phyloP scores from a whole-genome alignment of 2,113 vertebrate genomes.

The Macaca fascicularis region DNA sequence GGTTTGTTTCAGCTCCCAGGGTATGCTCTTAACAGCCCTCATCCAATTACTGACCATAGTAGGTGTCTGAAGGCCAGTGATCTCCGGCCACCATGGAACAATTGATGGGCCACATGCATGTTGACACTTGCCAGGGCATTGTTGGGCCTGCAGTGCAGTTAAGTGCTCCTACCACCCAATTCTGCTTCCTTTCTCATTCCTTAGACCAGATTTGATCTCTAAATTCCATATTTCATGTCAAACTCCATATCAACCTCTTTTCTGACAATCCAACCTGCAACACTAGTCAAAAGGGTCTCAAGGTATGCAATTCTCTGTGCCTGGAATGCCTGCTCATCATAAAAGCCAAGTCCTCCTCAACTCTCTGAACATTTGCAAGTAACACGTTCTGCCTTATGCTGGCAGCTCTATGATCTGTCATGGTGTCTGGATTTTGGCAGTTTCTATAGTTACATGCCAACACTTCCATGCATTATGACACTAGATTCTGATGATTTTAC shows the following conservation, averaged over 20 bases:
- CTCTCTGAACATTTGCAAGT: neutral
- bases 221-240: neutral
- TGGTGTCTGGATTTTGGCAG: neutral
- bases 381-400: neutral
- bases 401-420: neutral
- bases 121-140: neutral
- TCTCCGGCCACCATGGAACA: neutral
- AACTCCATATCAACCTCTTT: neutral
- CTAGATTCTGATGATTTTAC: neutral
- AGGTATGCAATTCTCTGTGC: neutral
- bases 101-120: neutral
- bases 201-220: neutral
- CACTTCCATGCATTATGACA: neutral
- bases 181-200: neutral
- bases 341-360: neutral
- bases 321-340: neutral
- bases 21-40: neutral
- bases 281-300: neutral
- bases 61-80: neutral
- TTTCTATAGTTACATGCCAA: neutral
- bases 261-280: neutral
- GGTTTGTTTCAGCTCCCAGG: neutral
- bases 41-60: neutral
- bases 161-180: neutral
- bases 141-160: neutral